phyloP scores from a whole-genome alignment of 2,113 vertebrate genomes.

The Ceyx melanurus region DNA sequence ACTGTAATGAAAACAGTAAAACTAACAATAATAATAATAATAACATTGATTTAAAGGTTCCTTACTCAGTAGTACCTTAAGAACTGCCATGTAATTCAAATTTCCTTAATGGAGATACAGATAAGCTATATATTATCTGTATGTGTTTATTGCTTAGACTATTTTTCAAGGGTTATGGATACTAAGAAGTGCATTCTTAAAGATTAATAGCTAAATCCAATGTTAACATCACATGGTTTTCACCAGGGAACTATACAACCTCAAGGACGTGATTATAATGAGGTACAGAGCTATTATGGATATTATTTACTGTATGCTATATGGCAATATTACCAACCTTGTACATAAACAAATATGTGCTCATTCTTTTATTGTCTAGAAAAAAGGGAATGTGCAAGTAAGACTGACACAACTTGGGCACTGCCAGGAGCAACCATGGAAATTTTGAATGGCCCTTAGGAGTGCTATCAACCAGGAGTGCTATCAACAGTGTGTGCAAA shows the following conservation, averaged over 20 bases:
- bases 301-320: slow-evolving; percentile 19
- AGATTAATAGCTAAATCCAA: not conserved
- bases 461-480: accelerated
- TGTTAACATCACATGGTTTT: not conserved
- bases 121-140: not conserved
- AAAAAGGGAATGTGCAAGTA: not conserved
- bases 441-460: not conserved
- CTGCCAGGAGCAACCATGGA: accelerated
- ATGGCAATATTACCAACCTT: not conserved
- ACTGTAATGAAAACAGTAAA: not conserved
- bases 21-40: not conserved
- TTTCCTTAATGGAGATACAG: not conserved
- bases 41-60: not conserved
- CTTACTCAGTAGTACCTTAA: not conserved
- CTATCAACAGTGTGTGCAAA: too few relatives aligned
- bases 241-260: slow-evolving; percentile 12
- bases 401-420: not conserved
- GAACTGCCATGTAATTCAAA: not conserved
- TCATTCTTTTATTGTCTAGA: not conserved
- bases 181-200: not conserved
- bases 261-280: slow-evolving; percentile 22
- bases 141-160: not conserved
- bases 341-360: not conserved
- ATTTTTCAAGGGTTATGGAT: not conserved
- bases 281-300: not conserved